Evolutionary conservation across 2,888 invertebrate genomes (phyloP).

Genomic region (Brenthis ino): DNA sequence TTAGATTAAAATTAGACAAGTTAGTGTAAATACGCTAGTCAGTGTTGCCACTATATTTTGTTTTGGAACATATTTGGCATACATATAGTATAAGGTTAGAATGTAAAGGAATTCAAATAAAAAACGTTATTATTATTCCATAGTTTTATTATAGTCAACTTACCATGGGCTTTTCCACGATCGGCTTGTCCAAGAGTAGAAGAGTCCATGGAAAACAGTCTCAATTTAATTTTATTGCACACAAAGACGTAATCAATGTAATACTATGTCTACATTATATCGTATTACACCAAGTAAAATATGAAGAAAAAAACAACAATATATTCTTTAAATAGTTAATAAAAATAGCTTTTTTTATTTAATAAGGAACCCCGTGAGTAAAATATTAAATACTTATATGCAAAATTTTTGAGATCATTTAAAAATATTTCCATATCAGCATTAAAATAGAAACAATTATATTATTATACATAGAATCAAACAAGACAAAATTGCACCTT

Average conservation of each 20-base stretch:
- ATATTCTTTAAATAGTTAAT: constrained; percentile 21
- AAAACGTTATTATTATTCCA: constrained; percentile 47
- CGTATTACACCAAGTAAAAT: constrained; percentile 28
- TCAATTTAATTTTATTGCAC: constrained; percentile 69
- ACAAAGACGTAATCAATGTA: constrained; percentile 48
- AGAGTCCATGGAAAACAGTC: constrained; percentile 79
- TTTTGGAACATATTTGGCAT: constrained; percentile 22
- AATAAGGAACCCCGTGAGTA: constrained; percentile 1
- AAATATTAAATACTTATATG: neutral
- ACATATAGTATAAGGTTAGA: constrained; percentile 8
- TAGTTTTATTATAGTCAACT: constrained; percentile 71
- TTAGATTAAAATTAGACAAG: neutral
- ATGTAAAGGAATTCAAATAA: constrained; percentile 45
- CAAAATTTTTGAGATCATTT: constrained; percentile 13
- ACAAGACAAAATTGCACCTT: constrained; percentile 29
- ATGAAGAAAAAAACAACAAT: constrained; percentile 28
- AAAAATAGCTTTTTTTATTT: constrained; percentile 13
- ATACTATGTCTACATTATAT: constrained; percentile 21
- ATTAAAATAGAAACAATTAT: constrained; percentile 11
- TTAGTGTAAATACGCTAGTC: constrained; percentile 44
- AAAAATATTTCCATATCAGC: constrained; percentile 2
- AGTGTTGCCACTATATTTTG: constrained; percentile 23
- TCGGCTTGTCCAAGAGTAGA: constrained; percentile 72
- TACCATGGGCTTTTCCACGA: constrained; percentile 79
- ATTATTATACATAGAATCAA: constrained; percentile 11